phyloP scores from a whole-genome alignment of 2,797 vertebrate genomes.

The Pitangus sulphuratus region DNA sequence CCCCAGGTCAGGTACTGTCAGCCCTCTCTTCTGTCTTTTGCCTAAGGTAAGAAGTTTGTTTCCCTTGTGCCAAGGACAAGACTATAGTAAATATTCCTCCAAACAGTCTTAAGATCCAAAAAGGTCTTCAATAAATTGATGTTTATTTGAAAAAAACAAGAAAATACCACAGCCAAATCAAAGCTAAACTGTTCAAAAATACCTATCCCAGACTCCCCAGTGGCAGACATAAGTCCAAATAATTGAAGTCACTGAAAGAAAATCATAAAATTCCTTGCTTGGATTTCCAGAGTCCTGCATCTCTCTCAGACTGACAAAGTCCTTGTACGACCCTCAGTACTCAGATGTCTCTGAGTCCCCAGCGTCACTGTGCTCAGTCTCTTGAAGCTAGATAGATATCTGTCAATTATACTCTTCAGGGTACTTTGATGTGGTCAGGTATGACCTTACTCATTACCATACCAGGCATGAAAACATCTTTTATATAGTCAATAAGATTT shows the following conservation, averaged over 20 bases:
- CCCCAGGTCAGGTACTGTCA: neutral
- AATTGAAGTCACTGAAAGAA: constrained; percentile 51
- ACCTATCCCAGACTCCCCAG: constrained; percentile 10
- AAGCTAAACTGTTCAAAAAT: constrained; percentile 56
- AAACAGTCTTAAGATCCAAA: constrained; percentile 36
- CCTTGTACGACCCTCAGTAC: constrained; percentile 56
- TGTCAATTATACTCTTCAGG: constrained; percentile 62
- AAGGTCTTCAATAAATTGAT: constrained; percentile 47
- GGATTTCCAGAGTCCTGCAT: constrained; percentile 33
- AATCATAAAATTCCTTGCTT: neutral
- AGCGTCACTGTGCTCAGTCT: neutral
- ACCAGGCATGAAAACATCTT: constrained; percentile 55
- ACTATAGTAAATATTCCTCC: constrained; percentile 21
- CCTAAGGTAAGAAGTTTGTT: constrained; percentile 61
- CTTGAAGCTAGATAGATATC: constrained; percentile 62
- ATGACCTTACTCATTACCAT: constrained; percentile 68
- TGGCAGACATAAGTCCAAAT: constrained; percentile 16
- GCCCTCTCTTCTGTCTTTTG: constrained; percentile 23
- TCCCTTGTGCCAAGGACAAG: constrained; percentile 19
- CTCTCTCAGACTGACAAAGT: constrained; percentile 46
- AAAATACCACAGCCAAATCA: constrained; percentile 50
- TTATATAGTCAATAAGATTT: constrained; percentile 56
- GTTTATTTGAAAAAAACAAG: constrained; percentile 60
- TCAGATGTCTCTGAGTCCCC: constrained; percentile 12
- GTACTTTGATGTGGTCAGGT: constrained; percentile 65